phyloP scores from a whole-genome alignment of 2,797 vertebrate species.

The Oreochromis mossambicus region DNA sequence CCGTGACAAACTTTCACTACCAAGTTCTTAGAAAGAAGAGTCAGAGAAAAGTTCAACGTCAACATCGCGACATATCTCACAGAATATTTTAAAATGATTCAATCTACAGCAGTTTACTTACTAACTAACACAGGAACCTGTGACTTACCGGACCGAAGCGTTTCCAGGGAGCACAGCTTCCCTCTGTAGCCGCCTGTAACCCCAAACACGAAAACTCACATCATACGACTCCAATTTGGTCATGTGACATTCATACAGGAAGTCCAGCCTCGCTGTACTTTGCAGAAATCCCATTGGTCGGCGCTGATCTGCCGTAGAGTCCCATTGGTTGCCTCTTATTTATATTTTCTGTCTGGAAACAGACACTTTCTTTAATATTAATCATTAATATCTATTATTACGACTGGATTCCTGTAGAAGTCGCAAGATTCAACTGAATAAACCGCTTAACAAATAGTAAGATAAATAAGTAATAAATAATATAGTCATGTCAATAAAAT shows the following conservation, averaged over 20 bases:
- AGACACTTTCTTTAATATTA: not conserved
- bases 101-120: not conserved
- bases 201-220: not conserved
- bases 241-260: conserved; percentile 53
- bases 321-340: not conserved
- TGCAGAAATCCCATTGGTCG: conserved; percentile 33
- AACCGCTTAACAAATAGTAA: not conserved
- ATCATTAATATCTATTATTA: not conserved
- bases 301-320: accelerated
- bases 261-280: conserved; percentile 24
- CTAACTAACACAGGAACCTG: not conserved
- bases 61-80: not conserved
- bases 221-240: conserved; percentile 58
- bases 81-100: not conserved
- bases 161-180: accelerated
- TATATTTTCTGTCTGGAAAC: not conserved
- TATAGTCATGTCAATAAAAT: not conserved
- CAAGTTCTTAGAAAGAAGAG: not conserved
- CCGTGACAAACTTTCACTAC: not conserved
- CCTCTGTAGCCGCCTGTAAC: accelerated
- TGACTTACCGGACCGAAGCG: accelerated
- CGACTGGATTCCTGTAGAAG: not conserved
- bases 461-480: not conserved
- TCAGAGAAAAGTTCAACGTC: not conserved
- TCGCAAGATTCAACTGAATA: not conserved